Base-by-base conservation (phyloP, 2,113 vertebrate species). In the Tylochromis polylepis region DNA sequence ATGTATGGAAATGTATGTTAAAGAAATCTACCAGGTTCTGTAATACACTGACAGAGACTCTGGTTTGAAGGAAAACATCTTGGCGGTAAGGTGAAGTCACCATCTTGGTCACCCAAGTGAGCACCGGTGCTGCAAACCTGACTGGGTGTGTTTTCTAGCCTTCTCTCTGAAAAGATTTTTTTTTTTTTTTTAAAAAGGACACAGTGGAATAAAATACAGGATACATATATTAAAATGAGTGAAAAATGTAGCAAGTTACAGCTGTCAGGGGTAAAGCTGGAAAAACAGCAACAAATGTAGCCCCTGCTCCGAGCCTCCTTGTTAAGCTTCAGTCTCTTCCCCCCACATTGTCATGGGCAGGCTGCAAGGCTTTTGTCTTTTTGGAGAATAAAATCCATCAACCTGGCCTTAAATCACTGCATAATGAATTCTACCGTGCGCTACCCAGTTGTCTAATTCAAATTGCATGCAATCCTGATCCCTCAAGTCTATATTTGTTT, bases 401-500 rank as follows among this genome's bases (percentile, higher is more conserved):
- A 92, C 91, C 91, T 91, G 92, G 43, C 85, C 90, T 92, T 91
- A 94, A 93, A 94, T 93, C 93, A 84, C 88, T 87, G 88, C 88
- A 91, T 94, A 94, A 94, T 92, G 92, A 94, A 93, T 94, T 88
- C 72, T 81, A 70, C 72, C 78, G 81, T 65, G 36, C 8, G 79
- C 85, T 88, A 78, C 77, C 92, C 88, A 82, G 88, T 93, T 93
- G 93, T 94, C 92, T 95, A 95, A 95, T 95, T 95, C 92, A 91
- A 93, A 94, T 91, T 88, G 92, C 91, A 87, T 81, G 78, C 67
- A 85, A 92, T 91, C 92, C 87, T 83, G 86, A 93, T 94, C 90
- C 92, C 93, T 80, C 57, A 91, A 94, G 94, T 93, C 89, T 91
- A 79, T 93, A 93, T 95, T 95, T 96, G 95, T 96, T 96, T 95